These are phyloP conservation scores for Caenorhabditis sp. DNA, from an alignment of 2,888 invertebrate species.

Conservation along the genomic window DNA sequence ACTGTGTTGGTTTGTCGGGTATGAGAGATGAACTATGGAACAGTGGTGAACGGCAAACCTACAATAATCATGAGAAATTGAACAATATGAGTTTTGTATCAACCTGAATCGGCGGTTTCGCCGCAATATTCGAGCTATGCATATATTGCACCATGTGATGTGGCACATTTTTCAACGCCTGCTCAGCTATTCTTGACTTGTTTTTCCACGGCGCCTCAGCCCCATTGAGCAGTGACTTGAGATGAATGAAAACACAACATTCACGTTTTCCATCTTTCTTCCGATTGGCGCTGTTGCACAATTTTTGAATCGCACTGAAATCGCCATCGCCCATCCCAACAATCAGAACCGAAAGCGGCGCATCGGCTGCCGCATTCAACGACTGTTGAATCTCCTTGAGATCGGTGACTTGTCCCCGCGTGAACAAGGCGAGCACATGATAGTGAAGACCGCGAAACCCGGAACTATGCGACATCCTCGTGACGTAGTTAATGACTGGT, in stretches of 20 bases:
- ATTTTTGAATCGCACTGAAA: conserved; percentile 47
- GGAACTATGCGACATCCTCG: conserved; percentile 53
- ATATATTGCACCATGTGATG: conserved; percentile 54
- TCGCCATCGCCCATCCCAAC: conserved; percentile 65
- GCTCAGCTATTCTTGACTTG: conserved; percentile 47
- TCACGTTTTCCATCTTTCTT: conserved; percentile 45
- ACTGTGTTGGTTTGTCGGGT: conserved; percentile 56
- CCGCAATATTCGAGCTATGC: conserved; percentile 53
- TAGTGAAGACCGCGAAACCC: conserved; percentile 59
- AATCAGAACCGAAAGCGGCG: conserved; percentile 66
- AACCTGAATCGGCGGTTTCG: conserved; percentile 59
- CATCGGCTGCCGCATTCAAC: conserved; percentile 59
- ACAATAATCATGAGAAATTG: no score
- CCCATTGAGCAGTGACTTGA: conserved; percentile 47
- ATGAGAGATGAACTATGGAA: conserved; percentile 56
- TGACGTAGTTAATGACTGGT: conserved; percentile 65
- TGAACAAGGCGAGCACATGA: conserved; percentile 62
- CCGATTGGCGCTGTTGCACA: conserved; percentile 14
- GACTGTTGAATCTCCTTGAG: conserved; percentile 59
- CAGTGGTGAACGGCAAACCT: conserved; percentile 57
- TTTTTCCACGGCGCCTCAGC: conserved; percentile 45
- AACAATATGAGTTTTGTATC: background rate
- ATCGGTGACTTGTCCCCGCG: conserved; percentile 60
- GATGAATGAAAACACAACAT: conserved; percentile 42
- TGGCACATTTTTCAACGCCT: conserved; percentile 43